Conservation (phyloP, 2,888 invertebrate genomes). For the Sarcophaga variegata region DNA sequence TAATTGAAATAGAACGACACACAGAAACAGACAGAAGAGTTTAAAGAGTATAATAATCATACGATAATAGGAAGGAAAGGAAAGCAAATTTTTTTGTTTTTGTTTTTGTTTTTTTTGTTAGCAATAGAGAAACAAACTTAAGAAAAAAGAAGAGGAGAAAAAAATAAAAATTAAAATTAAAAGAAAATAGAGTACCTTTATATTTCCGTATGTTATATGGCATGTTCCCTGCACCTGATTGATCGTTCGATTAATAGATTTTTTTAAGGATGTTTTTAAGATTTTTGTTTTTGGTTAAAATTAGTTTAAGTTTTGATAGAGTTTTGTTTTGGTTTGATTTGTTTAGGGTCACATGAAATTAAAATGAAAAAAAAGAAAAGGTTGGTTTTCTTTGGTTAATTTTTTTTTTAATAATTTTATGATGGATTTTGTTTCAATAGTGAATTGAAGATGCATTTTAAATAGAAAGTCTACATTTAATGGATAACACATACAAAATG, state of each 20-base stretch:
- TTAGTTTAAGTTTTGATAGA: slow-evolving; percentile 63
- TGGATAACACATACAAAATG: background rate
- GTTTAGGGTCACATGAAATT: slow-evolving; percentile 78
- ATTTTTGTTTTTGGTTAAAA: slow-evolving; percentile 64
- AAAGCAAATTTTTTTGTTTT: too few species aligned
- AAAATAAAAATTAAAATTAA: slow-evolving; percentile 34
- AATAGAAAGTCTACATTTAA: background rate
- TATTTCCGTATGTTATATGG: slow-evolving; percentile 87
- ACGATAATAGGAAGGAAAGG: slow-evolving; percentile 19
- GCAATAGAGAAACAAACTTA: slow-evolving; percentile 22
- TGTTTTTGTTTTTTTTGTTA: background rate
- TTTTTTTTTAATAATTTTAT: slow-evolving; percentile 42
- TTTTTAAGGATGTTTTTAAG: slow-evolving; percentile 63
- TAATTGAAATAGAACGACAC: background rate
- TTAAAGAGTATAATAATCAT: background rate
- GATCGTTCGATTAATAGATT: slow-evolving; percentile 43
- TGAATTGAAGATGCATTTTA: background rate
- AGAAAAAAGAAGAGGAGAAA: slow-evolving; percentile 30
- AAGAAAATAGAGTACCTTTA: slow-evolving; percentile 84
- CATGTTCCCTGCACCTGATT: slow-evolving; percentile 88
- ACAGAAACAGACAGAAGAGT: too few species aligned
- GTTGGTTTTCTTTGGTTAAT: slow-evolving; percentile 63
- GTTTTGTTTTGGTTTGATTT: slow-evolving; percentile 63
- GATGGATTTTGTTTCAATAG: background rate
- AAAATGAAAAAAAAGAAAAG: slow-evolving; percentile 69